Conservation (phyloP, 1,140 invertebrate genomes). For the Amyelois transitella region DNA sequence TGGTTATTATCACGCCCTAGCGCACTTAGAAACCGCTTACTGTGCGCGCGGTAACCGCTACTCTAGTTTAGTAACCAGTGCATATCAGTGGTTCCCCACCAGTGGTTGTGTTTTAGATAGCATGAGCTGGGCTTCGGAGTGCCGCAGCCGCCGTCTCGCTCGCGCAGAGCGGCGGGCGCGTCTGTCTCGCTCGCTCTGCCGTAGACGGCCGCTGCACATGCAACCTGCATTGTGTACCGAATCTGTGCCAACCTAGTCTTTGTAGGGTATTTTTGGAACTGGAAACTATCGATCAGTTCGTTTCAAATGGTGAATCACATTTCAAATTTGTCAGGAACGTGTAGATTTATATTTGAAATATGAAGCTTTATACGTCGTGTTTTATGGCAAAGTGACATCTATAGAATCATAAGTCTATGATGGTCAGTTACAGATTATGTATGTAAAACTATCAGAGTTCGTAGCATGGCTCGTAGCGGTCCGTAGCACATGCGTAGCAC, state of each 20-base stretch:
- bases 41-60: conserved; percentile 16
- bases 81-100: too few relatives aligned
- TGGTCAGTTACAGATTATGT: too few relatives aligned
- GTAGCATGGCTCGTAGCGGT: background rate
- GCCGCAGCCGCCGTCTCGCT: conserved; percentile 46
- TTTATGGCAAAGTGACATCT: background rate
- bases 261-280: conserved; percentile 11
- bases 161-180: conserved; percentile 22
- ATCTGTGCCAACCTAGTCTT: conserved; percentile 35
- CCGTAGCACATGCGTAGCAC: conserved; percentile 19
- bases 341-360: too few relatives aligned
- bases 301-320: background rate
- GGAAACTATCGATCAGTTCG: conserved; percentile 1
- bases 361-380: background rate
- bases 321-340: background rate
- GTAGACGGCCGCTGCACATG: conserved; percentile 47
- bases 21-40: background rate
- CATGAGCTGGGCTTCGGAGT: conserved; percentile 13
- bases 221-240: conserved; percentile 46
- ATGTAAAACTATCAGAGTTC: too few relatives aligned
- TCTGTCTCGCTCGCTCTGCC: conserved; percentile 45
- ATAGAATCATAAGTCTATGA: background rate
- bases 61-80: background rate
- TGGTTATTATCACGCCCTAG: conserved; percentile 35
- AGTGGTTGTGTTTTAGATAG: background rate